Percentiles rank a stretch among this genome's conserved stretches.
Conservation (phyloP, 2,113 vertebrate species). For the Scomber scombrus region DNA sequence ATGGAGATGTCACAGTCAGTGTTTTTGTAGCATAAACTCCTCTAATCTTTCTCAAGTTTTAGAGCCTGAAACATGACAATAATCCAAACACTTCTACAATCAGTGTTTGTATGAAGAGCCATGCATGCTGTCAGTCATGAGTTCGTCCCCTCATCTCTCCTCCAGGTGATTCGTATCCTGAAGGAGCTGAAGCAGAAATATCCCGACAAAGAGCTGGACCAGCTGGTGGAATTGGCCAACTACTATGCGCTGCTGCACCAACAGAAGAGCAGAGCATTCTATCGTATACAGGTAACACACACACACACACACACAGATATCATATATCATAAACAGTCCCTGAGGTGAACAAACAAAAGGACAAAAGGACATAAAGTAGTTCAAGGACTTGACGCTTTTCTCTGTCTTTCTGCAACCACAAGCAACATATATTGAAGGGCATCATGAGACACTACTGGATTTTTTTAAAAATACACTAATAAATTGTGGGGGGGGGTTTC, state of each 20-base stretch:
- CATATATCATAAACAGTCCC: background rate
- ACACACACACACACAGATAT: conserved; percentile 28
- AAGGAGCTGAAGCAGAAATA: conserved; percentile 97
- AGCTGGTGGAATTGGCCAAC: conserved; percentile 95
- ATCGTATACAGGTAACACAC: conserved; percentile 87
- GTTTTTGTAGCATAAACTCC: background rate
- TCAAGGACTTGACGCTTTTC: background rate
- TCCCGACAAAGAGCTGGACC: conserved; percentile 94
- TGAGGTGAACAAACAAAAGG: background rate
- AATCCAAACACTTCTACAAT: background rate
- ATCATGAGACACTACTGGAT: too few relatives aligned
- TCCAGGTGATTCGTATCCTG: conserved; percentile 92
- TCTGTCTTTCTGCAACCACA: too few relatives aligned
- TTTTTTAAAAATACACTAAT: too few relatives aligned
- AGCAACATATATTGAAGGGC: background rate
- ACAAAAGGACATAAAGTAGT: conserved; percentile 9
- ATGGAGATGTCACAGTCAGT: background rate
- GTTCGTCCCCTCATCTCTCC: background rate
- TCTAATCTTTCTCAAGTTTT: background rate
- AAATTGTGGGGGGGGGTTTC: too few relatives aligned
- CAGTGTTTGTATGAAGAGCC: background rate
- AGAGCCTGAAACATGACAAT: background rate
- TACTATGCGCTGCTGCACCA: conserved; percentile 95
- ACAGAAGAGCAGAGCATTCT: conserved; percentile 97
- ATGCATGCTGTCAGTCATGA: fast-evolving